phyloP scores from a whole-genome alignment of 2,888 invertebrate species.

The Nineta flava region DNA sequence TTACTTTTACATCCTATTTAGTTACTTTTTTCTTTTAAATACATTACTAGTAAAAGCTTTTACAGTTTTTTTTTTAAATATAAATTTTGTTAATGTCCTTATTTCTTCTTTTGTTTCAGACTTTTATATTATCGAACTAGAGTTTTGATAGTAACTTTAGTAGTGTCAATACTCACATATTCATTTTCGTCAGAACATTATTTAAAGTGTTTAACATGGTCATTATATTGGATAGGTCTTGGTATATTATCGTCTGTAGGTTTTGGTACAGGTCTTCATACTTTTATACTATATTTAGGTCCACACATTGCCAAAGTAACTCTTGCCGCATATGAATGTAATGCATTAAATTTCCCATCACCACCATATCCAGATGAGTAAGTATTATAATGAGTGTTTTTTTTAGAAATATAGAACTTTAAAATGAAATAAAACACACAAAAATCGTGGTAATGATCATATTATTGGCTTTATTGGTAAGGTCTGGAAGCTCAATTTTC shows the following conservation, averaged over 20 bases:
- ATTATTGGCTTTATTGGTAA: too few relatives aligned
- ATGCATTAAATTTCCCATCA: constrained; percentile 83
- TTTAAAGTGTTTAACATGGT: constrained; percentile 18
- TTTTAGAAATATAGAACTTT: background rate
- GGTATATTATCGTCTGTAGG: constrained; percentile 96
- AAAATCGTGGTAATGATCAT: too few relatives aligned
- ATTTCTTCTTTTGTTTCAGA: constrained; percentile 30
- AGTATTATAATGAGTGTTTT: constrained; percentile 24
- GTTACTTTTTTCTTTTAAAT: too few relatives aligned
- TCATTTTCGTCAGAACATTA: background rate
- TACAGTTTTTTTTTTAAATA: background rate
- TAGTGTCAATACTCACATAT: background rate
- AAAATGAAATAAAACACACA: background rate
- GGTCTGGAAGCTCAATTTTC: too few relatives aligned
- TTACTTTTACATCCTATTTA: too few relatives aligned
- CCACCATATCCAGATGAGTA: constrained; percentile 97
- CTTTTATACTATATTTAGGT: constrained; percentile 96
- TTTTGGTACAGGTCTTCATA: constrained; percentile 94
- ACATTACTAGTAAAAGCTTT: too few relatives aligned
- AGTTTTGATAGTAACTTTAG: constrained; percentile 29
- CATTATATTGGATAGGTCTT: constrained; percentile 27
- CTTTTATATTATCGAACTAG: constrained; percentile 42
- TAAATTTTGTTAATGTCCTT: background rate
- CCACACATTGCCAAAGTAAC: constrained; percentile 98
- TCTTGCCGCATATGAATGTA: constrained; percentile 95